Conservation (phyloP, 1,140 invertebrate species). For the Calosoma granatense region DNA sequence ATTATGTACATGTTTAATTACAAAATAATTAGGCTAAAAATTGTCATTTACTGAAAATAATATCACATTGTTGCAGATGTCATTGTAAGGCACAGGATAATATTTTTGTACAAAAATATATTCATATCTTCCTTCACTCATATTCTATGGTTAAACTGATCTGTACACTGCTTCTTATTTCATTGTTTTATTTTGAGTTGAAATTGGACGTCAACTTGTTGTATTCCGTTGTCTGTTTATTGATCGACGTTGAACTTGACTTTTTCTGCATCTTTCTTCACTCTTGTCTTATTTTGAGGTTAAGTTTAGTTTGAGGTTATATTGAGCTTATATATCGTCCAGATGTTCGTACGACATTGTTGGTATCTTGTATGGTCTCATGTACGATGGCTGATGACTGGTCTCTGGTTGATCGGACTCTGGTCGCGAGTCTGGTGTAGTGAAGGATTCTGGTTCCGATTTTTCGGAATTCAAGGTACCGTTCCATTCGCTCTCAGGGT, state of each 20-base stretch:
- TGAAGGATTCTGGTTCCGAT: constrained; percentile 19
- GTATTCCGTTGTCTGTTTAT: no score
- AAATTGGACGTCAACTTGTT: no score
- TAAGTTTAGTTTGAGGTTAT: no score
- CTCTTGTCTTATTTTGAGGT: no score
- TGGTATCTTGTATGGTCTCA: constrained; percentile 11
- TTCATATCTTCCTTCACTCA: neutral
- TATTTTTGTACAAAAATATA: neutral
- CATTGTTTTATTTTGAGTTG: no score
- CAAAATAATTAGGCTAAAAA: neutral
- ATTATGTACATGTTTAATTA: no score
- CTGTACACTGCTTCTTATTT: no score
- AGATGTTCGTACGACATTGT: constrained; percentile 11
- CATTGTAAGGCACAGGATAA: neutral
- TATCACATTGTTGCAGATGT: neutral
- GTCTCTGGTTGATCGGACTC: constrained; percentile 38
- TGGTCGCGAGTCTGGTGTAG: constrained; percentile 30
- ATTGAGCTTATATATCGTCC: neutral
- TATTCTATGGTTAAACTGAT: no score
- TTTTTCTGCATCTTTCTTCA: no score
- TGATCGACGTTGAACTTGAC: no score
- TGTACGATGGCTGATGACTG: neutral
- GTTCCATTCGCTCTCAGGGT: constrained; percentile 48
- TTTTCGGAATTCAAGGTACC: constrained; percentile 33
- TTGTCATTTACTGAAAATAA: neutral